These are phyloP conservation scores for Agelas oroides DNA, from an alignment of 37 sponge, comb jelly and placozoan species.

Conservation along the genomic window DNA sequence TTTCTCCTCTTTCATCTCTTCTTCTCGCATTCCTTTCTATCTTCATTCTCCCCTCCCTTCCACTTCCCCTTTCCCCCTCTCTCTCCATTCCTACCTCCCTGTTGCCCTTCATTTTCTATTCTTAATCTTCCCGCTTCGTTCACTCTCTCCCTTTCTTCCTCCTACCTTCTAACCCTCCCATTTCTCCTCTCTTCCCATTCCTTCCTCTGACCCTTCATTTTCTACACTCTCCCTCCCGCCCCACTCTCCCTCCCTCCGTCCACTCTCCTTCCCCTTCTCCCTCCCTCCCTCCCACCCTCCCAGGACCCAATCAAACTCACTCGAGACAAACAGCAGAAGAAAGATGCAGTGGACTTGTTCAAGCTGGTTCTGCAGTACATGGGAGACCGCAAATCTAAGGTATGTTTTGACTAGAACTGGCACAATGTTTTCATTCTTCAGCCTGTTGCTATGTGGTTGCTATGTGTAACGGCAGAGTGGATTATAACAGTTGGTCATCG, in stretches of 20 bases:
- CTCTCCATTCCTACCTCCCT: background rate
- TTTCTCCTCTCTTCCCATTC: background rate
- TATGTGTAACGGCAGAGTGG: no score
- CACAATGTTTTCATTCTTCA: no score
- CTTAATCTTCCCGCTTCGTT: no score
- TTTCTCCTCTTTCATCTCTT: no score
- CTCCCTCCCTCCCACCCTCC: no score
- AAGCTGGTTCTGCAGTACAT: conserved; percentile 86
- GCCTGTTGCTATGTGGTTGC: no score
- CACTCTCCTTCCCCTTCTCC: no score
- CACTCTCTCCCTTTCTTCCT: background rate
- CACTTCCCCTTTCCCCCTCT: no score
- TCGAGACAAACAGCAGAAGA: conserved; percentile 89
- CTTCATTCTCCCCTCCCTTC: background rate
- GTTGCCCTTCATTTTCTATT: background rate
- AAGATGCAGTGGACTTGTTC: conserved; percentile 88
- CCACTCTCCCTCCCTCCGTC: conserved; percentile 13
- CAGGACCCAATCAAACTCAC: conserved; percentile 87
- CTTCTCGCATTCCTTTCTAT: no score
- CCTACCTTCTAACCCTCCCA: background rate
- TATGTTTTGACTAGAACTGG: no score
- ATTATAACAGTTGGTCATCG: no score
- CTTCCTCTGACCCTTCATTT: background rate
- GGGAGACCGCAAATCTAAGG: conserved; percentile 79
- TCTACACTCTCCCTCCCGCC: conserved; percentile 2